Conservation (phyloP, 2,888 invertebrate species). For the Lithophane leautieri region DNA sequence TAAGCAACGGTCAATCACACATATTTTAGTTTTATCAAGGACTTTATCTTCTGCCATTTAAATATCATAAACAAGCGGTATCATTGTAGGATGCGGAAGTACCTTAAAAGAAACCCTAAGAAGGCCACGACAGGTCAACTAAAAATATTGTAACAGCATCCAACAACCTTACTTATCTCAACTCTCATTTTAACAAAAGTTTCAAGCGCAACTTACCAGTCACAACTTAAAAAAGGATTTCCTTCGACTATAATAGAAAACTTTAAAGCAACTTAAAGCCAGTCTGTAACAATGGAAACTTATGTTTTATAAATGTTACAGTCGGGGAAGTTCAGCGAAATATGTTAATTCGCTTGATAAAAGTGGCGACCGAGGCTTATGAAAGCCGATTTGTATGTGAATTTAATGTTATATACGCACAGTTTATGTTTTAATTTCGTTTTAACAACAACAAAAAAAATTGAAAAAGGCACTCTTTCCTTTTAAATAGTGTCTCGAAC, state of each 20-base stretch:
- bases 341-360: slow-evolving; percentile 68
- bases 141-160: neutral
- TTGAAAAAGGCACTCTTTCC: no score
- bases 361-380: slow-evolving; percentile 37
- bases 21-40: no score
- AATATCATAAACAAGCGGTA: neutral
- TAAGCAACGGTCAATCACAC: no score
- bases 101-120: neutral
- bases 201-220: slow-evolving; percentile 30
- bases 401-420: slow-evolving; percentile 22
- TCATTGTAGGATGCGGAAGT: neutral
- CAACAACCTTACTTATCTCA: slow-evolving; percentile 23
- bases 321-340: slow-evolving; percentile 54
- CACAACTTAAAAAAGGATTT: slow-evolving; percentile 61
- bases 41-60: neutral
- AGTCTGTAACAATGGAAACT: slow-evolving; percentile 64
- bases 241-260: slow-evolving; percentile 63
- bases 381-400: slow-evolving; percentile 33
- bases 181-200: slow-evolving; percentile 31
- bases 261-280: slow-evolving; percentile 57
- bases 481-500: no score
- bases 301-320: slow-evolving; percentile 67
- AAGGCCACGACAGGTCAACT: slow-evolving; percentile 6
- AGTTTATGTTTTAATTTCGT: neutral
- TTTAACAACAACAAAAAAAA: no score